These are phyloP conservation scores for Nomada goodeniana DNA, from an alignment of 2,888 invertebrate genomes.

Conservation along the genomic window DNA sequence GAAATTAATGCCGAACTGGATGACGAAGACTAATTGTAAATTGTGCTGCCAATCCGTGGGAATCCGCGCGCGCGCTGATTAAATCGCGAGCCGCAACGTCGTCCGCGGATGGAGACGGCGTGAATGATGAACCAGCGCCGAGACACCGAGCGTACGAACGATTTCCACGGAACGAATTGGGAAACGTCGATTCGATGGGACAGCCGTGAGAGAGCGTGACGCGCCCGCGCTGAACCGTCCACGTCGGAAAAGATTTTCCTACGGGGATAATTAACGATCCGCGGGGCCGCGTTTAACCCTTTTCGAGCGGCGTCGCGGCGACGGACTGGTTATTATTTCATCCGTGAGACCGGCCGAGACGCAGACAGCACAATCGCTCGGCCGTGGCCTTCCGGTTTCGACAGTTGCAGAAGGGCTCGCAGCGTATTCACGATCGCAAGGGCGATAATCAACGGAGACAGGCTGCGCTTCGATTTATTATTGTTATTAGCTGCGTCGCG, in stretches of 20 bases:
- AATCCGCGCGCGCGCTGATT: slow-evolving; percentile 62
- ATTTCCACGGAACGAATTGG: slow-evolving; percentile 58
- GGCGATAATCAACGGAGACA: background rate
- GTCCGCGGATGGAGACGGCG: slow-evolving; percentile 30
- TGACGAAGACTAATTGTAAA: slow-evolving; percentile 70
- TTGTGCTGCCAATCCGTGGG: slow-evolving; percentile 70
- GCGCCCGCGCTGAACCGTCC: background rate
- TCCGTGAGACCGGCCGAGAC: background rate
- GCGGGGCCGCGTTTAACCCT: background rate
- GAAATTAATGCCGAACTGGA: slow-evolving; percentile 68
- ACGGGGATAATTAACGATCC: slow-evolving; percentile 27
- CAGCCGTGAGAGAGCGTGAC: slow-evolving; percentile 2
- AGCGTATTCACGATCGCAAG: background rate
- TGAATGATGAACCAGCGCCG: slow-evolving; percentile 55
- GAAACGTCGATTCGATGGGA: slow-evolving; percentile 47
- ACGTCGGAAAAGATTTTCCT: background rate
- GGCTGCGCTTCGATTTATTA: background rate
- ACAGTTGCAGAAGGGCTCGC: background rate
- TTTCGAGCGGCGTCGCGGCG: background rate
- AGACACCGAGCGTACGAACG: slow-evolving; percentile 43
- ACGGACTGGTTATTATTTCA: slow-evolving; percentile 18
- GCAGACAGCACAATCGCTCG: background rate
- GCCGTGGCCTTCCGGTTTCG: background rate
- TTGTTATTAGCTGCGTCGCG: background rate
- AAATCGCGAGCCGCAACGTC: slow-evolving; percentile 54